Conservation (phyloP, 2,797 vertebrate species). For the Pogonophryne albipinna region DNA sequence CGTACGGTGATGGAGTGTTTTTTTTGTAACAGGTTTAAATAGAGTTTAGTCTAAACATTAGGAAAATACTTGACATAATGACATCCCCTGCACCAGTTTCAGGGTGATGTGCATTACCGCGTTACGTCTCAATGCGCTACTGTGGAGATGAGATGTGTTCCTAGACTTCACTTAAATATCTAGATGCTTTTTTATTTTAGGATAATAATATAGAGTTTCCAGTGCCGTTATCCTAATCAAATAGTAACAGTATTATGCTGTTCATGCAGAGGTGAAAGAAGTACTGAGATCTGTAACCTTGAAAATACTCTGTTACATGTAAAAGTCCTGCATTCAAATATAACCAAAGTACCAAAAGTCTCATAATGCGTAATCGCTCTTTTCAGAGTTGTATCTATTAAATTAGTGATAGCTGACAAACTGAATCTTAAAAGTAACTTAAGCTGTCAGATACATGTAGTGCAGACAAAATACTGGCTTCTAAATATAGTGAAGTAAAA, state of each 20-base stretch:
- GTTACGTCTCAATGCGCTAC: constrained; percentile 5
- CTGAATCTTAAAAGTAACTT: too few species aligned
- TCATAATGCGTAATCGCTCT: too few species aligned
- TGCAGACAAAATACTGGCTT: too few species aligned
- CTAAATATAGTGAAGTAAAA: too few species aligned
- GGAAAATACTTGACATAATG: constrained; percentile 34
- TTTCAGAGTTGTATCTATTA: too few species aligned
- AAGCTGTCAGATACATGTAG: too few species aligned
- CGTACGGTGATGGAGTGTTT: constrained; percentile 9
- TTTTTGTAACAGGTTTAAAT: constrained; percentile 24
- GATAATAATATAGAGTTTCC: background rate
- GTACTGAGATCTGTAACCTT: too few species aligned
- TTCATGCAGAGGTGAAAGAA: background rate
- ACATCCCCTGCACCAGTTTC: background rate
- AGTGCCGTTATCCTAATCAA: background rate
- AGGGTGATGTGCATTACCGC: constrained; percentile 25
- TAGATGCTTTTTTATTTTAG: background rate
- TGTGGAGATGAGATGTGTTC: constrained; percentile 20
- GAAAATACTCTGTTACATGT: too few species aligned
- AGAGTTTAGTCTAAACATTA: constrained; percentile 10
- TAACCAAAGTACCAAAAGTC: too few species aligned
- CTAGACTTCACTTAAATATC: background rate
- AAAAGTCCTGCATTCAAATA: too few species aligned
- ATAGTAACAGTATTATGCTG: background rate
- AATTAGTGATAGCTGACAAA: too few species aligned